A percentile compares a stretch with the other conserved stretches of the same genome.
These are phyloP conservation scores for Achroia grisella DNA, from an alignment of 1,140 invertebrate species.

Conservation along the genomic window DNA sequence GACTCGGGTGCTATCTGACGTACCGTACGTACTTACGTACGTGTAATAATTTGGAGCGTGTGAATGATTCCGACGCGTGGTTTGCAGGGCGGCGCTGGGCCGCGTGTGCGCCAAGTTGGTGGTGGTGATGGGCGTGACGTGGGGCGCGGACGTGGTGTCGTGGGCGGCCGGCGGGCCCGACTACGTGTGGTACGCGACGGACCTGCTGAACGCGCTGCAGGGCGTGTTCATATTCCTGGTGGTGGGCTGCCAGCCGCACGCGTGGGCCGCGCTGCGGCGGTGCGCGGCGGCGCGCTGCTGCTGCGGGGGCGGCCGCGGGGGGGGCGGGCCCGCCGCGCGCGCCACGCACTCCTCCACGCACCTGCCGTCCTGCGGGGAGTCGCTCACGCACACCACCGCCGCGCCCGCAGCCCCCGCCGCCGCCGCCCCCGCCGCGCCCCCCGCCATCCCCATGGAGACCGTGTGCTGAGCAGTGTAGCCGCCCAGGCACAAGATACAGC, in stretches of 20 bases:
- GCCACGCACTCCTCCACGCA: slow-evolving; percentile 82
- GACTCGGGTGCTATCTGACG: not conserved
- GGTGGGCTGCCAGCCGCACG: slow-evolving; percentile 90
- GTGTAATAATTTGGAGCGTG: not conserved
- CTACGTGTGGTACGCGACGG: slow-evolving; percentile 86
- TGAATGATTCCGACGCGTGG: too few relatives aligned
- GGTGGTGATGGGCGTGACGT: slow-evolving; percentile 90
- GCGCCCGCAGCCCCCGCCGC: slow-evolving; percentile 81
- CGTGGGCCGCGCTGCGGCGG: slow-evolving; percentile 58
- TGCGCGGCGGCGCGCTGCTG: slow-evolving; percentile 74
- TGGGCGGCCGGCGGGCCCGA: slow-evolving; percentile 82
- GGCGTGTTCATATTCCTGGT: slow-evolving; percentile 93
- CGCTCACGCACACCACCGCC: slow-evolving; percentile 82
- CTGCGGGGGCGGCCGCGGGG: slow-evolving; percentile 49
- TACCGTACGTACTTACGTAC: not conserved
- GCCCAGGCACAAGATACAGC: not conserved
- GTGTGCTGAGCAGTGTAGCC: slow-evolving; percentile 58
- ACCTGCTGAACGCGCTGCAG: slow-evolving; percentile 88
- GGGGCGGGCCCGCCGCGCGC: slow-evolving; percentile 49
- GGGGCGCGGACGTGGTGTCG: slow-evolving; percentile 87
- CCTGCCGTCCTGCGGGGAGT: slow-evolving; percentile 83
- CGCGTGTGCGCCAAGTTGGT: slow-evolving; percentile 88
- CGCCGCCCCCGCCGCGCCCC: slow-evolving; percentile 78
- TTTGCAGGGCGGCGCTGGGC: slow-evolving; percentile 81
- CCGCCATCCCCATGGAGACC: slow-evolving; percentile 75